These are phyloP conservation scores for Micropoecilia bifurca DNA, from an alignment of 2,797 vertebrate genomes.

Conservation along the genomic window DNA sequence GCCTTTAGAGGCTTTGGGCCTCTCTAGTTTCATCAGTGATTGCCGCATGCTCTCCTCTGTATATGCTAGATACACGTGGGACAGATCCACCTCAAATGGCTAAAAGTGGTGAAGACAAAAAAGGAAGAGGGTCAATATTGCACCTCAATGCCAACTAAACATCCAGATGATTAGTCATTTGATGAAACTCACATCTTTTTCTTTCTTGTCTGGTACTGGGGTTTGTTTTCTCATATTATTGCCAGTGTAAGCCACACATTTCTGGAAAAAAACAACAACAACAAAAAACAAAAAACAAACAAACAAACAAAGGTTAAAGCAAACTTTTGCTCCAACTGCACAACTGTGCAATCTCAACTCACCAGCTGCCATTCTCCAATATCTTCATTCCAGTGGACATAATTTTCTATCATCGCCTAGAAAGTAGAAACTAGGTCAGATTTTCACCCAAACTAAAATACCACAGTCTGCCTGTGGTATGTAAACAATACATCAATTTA, in stretches of 20 bases:
- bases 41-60: slow-evolving; percentile 97
- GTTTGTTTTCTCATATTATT: slow-evolving; percentile 99
- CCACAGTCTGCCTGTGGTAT: neutral
- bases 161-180: neutral
- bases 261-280: slow-evolving; percentile 77
- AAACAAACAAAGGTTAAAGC: neutral
- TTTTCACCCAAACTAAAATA: neutral
- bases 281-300: neutral
- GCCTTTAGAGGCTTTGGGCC: slow-evolving; percentile 92
- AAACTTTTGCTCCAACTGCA: neutral
- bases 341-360: slow-evolving; percentile 55
- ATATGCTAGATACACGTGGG: slow-evolving; percentile 95
- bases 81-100: slow-evolving; percentile 98
- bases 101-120: slow-evolving; percentile 56
- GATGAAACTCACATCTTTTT: slow-evolving; percentile 94
- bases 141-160: neutral
- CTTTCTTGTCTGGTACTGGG: slow-evolving; percentile 95
- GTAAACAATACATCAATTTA: neutral
- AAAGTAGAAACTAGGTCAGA: neutral
- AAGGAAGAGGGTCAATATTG: slow-evolving; percentile 2
- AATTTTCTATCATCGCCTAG: slow-evolving; percentile 99
- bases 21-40: slow-evolving; percentile 95
- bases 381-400: slow-evolving; percentile 99
- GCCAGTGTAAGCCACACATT: slow-evolving; percentile 98
- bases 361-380: slow-evolving; percentile 99